Conservation (phyloP, 2,888 invertebrate species). For the Coenonympha arcania region DNA sequence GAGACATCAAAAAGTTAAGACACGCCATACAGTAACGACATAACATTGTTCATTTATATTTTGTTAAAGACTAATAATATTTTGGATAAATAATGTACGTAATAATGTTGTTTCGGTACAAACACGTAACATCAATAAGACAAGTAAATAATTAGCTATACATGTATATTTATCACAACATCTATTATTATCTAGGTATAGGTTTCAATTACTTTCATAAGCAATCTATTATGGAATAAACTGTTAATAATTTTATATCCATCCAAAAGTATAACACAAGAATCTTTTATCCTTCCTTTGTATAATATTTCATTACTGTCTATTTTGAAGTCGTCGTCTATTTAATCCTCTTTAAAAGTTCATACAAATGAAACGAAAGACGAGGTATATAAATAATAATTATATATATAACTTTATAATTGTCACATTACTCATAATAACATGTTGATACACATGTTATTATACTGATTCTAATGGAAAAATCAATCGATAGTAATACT, state of each 20-base stretch:
- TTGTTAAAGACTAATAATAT: conserved; percentile 2
- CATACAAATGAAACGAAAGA: no score
- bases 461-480: not conserved
- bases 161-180: conserved; percentile 15
- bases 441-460: no score
- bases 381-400: no score
- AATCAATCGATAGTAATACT: not conserved
- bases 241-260: conserved; percentile 3
- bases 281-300: not conserved
- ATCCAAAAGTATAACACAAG: not conserved
- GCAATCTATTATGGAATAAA: conserved; percentile 10
- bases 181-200: conserved; percentile 14
- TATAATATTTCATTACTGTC: not conserved
- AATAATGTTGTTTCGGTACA: conserved; percentile 19
- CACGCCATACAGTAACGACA: conserved; percentile 33
- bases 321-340: not conserved
- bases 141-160: conserved; percentile 7
- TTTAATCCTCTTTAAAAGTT: no score
- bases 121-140: conserved; percentile 20
- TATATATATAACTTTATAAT: not conserved
- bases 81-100: conserved; percentile 14
- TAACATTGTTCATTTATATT: conserved; percentile 23
- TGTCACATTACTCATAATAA: no score
- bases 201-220: conserved; percentile 9
- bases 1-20: conserved; percentile 54